phyloP scores from a whole-genome alignment of 2,113 vertebrate genomes.

The mouse (Mus musculus) region DNA sequence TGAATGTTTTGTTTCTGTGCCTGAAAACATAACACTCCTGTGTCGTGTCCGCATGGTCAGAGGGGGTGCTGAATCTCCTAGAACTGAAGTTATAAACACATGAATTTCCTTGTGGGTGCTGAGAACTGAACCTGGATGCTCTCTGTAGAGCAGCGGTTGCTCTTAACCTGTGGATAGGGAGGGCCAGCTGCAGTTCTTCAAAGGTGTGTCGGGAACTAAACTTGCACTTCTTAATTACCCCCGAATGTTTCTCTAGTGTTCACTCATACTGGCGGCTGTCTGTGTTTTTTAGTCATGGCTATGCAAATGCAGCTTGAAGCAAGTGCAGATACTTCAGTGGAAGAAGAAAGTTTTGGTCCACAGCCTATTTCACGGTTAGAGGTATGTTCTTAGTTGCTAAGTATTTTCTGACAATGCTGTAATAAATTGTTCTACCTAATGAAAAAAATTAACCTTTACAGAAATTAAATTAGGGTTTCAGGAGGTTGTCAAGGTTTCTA shows the following conservation, averaged over 20 bases:
- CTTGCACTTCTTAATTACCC: neutral
- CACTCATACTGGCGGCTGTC: neutral
- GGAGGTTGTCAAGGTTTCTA: constrained; percentile 7
- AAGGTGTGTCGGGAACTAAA: neutral
- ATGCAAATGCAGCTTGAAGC: constrained; percentile 90
- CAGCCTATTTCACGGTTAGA: constrained; percentile 94
- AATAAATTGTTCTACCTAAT: constrained; percentile 10
- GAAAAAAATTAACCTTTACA: neutral
- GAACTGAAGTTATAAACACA: neutral
- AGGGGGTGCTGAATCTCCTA: neutral
- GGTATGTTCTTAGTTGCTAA: constrained; percentile 84
- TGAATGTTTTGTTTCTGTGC: neutral
- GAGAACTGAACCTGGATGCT: neutral
- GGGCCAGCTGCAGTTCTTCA: neutral
- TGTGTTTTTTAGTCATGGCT: constrained; percentile 89
- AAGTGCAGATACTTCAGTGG: constrained; percentile 87
- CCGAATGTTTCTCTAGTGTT: neutral
- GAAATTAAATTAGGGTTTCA: constrained; percentile 51
- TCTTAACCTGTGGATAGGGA: neutral
- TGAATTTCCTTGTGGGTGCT: neutral
- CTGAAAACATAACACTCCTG: neutral
- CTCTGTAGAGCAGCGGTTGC: neutral
- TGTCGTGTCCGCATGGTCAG: no score
- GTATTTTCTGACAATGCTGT: constrained; percentile 16
- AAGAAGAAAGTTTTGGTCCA: constrained; percentile 95